A percentile compares a stretch with the other conserved stretches of the same genome.
phyloP scores from a whole-genome alignment of 1,140 invertebrate genomes.

The Chrysomallon squamiferum region DNA sequence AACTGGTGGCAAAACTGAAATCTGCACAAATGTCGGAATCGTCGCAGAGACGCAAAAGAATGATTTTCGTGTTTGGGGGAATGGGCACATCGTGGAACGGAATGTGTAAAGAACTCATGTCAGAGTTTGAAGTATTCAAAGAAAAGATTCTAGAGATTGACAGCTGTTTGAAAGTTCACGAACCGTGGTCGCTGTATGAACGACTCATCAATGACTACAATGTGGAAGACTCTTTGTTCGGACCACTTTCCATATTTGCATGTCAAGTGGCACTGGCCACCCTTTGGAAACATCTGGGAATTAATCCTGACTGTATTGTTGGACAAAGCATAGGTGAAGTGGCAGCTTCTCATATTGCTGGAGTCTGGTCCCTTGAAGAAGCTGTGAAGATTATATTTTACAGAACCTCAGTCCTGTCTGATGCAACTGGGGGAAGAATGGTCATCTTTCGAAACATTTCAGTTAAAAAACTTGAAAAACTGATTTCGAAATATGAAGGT shows the following conservation, averaged over 20 bases:
- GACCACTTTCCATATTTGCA: conserved; percentile 24
- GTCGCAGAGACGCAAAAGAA: neutral
- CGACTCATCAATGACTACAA: neutral
- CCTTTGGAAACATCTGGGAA: conserved; percentile 35
- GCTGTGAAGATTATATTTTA: conserved; percentile 44
- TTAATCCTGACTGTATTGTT: conserved; percentile 35
- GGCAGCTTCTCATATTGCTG: conserved; percentile 38
- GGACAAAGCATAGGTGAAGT: conserved; percentile 53
- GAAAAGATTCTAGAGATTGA: conserved; percentile 71
- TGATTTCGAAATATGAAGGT: conserved; percentile 2
- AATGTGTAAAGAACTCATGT: conserved; percentile 85
- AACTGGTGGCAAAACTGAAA: conserved; percentile 6
- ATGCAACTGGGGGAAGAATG: conserved; percentile 38
- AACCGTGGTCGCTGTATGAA: conserved; percentile 10
- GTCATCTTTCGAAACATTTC: conserved; percentile 31
- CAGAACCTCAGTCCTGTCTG: conserved; percentile 25
- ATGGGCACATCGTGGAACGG: conserved; percentile 95
- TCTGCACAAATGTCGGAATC: neutral
- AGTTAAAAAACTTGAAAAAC: neutral
- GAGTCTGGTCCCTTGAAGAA: conserved; percentile 26
- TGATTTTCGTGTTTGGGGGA: conserved; percentile 79
- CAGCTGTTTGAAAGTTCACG: neutral
- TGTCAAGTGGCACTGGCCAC: conserved; percentile 20
- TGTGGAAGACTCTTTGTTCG: conserved; percentile 10
- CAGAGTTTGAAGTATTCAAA: conserved; percentile 75